Evolutionary conservation across 2,797 vertebrate species (phyloP).

Genomic region (Gallirallus australis): DNA sequence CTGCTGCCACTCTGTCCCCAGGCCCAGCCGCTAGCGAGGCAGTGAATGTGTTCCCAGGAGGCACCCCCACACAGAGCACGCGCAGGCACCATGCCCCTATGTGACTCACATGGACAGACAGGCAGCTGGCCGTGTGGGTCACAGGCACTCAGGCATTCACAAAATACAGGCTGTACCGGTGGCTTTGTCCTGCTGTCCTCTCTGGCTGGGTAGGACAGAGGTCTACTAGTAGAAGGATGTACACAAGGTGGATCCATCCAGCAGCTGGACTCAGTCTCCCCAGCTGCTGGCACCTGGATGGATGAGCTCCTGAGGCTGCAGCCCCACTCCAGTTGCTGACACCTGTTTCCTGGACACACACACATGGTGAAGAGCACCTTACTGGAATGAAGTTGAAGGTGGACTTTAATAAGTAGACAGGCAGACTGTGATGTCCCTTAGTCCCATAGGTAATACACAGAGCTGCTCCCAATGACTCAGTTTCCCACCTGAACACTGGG

Average conservation of each 20-base stretch:
- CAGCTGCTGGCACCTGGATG: background rate
- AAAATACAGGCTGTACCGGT: background rate
- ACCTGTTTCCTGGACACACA: background rate
- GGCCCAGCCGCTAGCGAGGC: fast-evolving
- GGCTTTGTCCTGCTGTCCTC: background rate
- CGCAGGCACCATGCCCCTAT: fast-evolving
- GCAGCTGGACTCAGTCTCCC: background rate
- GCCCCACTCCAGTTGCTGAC: background rate
- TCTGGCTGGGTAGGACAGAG: background rate
- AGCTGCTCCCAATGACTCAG: background rate
- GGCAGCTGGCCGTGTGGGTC: background rate
- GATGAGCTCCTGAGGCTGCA: background rate
- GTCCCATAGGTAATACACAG: background rate
- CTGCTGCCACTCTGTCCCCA: background rate
- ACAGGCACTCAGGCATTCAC: background rate
- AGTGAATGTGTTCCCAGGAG: background rate
- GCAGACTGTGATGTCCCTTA: background rate
- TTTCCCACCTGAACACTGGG: background rate
- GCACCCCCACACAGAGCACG: background rate
- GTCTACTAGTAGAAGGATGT: fast-evolving
- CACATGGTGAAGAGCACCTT: background rate
- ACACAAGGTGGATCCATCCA: background rate
- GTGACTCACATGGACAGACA: background rate
- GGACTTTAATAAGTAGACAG: background rate
- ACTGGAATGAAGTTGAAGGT: background rate